A percentile compares a stretch with the other conserved stretches of the same genome.
Conservation (phyloP, 1,140 invertebrate genomes). For the Odontomachus brunneus region DNA sequence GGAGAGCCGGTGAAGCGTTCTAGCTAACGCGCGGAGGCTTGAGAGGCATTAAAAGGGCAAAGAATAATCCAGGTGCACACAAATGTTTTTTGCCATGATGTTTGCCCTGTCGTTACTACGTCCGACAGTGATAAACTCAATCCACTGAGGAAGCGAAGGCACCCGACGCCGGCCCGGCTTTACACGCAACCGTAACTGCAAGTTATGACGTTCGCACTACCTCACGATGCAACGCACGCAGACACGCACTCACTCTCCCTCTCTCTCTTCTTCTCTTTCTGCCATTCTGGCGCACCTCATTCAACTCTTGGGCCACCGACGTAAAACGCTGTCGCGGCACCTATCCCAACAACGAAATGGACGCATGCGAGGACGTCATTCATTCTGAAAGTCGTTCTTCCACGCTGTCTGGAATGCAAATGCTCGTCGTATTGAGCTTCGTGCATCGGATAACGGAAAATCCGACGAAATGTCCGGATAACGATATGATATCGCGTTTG, state of each 20-base stretch:
- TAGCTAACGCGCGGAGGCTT: neutral
- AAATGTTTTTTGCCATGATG: slow-evolving; percentile 56
- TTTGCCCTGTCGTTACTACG: slow-evolving; percentile 67
- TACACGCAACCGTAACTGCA: slow-evolving; percentile 64
- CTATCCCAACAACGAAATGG: slow-evolving; percentile 42
- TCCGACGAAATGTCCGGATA: slow-evolving; percentile 17
- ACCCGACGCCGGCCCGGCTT: slow-evolving; percentile 22
- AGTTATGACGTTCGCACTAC: slow-evolving; percentile 54
- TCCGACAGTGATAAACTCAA: slow-evolving; percentile 70
- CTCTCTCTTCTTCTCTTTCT: no score
- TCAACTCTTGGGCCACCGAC: slow-evolving; percentile 56
- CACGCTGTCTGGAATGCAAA: slow-evolving; percentile 16
- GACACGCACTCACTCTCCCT: slow-evolving; percentile 42
- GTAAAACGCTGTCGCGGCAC: slow-evolving; percentile 59
- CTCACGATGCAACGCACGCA: slow-evolving; percentile 61
- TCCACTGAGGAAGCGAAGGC: slow-evolving; percentile 60
- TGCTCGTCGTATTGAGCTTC: neutral
- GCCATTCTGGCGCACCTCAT: slow-evolving; percentile 49
- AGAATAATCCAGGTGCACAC: slow-evolving; percentile 5
- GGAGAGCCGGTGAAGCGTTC: neutral
- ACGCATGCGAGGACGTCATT: slow-evolving; percentile 50
- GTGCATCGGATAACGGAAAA: neutral
- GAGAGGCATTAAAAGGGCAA: slow-evolving; percentile 13
- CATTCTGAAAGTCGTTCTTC: slow-evolving; percentile 28
- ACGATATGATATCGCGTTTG: neutral